A percentile compares a stretch with the other conserved stretches of the same genome.
Evolutionary conservation across 2,888 invertebrate species (phyloP).

Genomic region (Harpagoxenus sublaevis): DNA sequence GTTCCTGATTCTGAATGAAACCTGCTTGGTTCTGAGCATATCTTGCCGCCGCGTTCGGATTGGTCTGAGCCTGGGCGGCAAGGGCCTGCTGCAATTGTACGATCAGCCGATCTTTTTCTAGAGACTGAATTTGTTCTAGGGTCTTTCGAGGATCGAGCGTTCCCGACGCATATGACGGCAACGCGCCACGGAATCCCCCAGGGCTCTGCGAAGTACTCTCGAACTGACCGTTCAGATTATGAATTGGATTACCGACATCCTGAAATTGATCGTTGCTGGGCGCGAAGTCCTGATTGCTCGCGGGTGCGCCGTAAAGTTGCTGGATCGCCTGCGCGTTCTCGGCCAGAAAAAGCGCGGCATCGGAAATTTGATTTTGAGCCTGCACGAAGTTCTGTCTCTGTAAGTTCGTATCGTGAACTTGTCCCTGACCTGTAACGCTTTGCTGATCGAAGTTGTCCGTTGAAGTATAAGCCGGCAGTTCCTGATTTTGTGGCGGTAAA

Average conservation of each 20-base stretch:
- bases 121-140: slow-evolving; percentile 78
- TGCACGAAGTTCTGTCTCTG: slow-evolving; percentile 72
- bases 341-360: slow-evolving; percentile 81
- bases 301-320: slow-evolving; percentile 81
- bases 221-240: slow-evolving; percentile 61
- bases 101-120: slow-evolving; percentile 83
- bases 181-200: slow-evolving; percentile 63
- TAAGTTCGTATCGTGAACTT: slow-evolving; percentile 26
- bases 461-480: slow-evolving; percentile 75
- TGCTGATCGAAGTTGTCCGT: slow-evolving; percentile 59
- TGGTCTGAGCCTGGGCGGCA: slow-evolving; percentile 66
- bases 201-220: slow-evolving; percentile 59
- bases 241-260: slow-evolving; percentile 69
- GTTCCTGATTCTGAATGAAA: slow-evolving; percentile 72
- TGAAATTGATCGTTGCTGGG: slow-evolving; percentile 75
- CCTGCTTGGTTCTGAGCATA: slow-evolving; percentile 77
- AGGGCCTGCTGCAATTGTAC: slow-evolving; percentile 80
- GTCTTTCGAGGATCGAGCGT: slow-evolving; percentile 77
- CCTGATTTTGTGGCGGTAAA: slow-evolving; percentile 84
- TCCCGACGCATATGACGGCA: slow-evolving; percentile 83
- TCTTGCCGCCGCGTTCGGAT: slow-evolving; percentile 61
- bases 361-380: slow-evolving; percentile 78
- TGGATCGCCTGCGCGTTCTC: slow-evolving; percentile 84
- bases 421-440: slow-evolving; percentile 8
- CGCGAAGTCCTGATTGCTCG: slow-evolving; percentile 80